Percentiles rank a stretch among this genome's conserved stretches.
phyloP scores from a whole-genome alignment of 2,113 vertebrate species.

The Paratilapia polleni region DNA sequence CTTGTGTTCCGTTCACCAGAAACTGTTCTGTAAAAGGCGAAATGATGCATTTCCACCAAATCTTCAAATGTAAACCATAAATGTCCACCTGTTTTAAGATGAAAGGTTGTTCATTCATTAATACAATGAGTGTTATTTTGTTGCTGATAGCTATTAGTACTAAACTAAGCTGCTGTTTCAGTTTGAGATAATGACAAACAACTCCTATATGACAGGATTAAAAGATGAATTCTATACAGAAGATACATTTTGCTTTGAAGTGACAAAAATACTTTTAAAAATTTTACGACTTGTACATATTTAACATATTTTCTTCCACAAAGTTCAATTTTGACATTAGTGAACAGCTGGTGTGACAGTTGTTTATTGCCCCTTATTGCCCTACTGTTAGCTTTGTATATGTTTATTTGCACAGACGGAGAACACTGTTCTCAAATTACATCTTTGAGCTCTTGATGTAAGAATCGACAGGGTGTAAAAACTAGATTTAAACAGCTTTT shows the following conservation, averaged over 20 bases:
- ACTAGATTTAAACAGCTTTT: conserved; percentile 32
- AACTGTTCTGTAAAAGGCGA: neutral
- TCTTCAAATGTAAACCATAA: neutral
- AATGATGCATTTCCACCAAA: neutral
- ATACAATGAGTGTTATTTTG: neutral
- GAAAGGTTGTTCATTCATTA: neutral
- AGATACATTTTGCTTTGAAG: conserved; percentile 23
- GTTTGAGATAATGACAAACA: neutral
- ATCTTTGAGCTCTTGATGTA: conserved; percentile 20
- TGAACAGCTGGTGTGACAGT: conserved; percentile 22
- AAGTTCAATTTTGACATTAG: conserved; percentile 8
- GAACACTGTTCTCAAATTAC: conserved; percentile 33
- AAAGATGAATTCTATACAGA: conserved; percentile 9
- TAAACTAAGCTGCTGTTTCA: conserved; percentile 9
- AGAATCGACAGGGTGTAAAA: conserved; percentile 39
- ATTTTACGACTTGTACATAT: conserved; percentile 17
- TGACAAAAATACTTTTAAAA: conserved; percentile 26
- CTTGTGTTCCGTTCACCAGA: neutral
- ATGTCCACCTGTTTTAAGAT: neutral
- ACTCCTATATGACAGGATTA: neutral
- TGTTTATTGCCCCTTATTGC: conserved; percentile 52
- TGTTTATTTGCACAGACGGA: conserved; percentile 38
- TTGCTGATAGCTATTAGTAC: neutral
- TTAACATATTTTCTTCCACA: neutral
- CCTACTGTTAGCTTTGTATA: neutral